Conservation (phyloP, 1,140 invertebrate species). For the Reticulitermes speratus region DNA sequence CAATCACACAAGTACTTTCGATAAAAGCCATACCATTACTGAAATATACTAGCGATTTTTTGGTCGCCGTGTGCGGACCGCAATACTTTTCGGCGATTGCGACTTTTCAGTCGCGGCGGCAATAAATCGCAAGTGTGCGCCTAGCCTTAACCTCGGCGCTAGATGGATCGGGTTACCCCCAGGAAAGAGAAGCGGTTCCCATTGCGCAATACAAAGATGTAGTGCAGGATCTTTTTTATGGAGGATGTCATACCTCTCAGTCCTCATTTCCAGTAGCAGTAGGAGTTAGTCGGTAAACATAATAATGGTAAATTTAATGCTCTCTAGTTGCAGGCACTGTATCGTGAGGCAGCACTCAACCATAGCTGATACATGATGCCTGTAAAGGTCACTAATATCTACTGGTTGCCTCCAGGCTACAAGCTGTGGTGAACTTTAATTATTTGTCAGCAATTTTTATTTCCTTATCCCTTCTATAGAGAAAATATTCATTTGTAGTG, state of each 20-base stretch:
- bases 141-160: too few species aligned
- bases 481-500: neutral
- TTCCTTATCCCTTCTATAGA: neutral
- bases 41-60: too few species aligned
- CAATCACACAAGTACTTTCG: too few species aligned
- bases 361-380: neutral
- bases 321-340: conserved; percentile 18
- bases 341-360: neutral
- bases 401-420: neutral
- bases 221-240: neutral
- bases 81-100: too few species aligned
- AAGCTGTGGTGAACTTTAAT: neutral
- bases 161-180: too few species aligned
- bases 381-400: neutral
- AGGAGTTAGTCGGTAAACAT: conserved; percentile 31
- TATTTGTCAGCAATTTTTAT: neutral
- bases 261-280: conserved; percentile 26
- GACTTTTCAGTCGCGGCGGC: too few species aligned
- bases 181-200: too few species aligned
- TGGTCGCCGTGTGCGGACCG: too few species aligned
- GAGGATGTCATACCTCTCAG: neutral
- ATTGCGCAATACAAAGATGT: too few species aligned
- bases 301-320: conserved; percentile 33
- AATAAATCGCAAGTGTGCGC: too few species aligned
- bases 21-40: too few species aligned